These are phyloP conservation scores for Thamnophis sirtalis DNA, from an alignment of 2,113 vertebrate genomes.

Conservation along the genomic window DNA sequence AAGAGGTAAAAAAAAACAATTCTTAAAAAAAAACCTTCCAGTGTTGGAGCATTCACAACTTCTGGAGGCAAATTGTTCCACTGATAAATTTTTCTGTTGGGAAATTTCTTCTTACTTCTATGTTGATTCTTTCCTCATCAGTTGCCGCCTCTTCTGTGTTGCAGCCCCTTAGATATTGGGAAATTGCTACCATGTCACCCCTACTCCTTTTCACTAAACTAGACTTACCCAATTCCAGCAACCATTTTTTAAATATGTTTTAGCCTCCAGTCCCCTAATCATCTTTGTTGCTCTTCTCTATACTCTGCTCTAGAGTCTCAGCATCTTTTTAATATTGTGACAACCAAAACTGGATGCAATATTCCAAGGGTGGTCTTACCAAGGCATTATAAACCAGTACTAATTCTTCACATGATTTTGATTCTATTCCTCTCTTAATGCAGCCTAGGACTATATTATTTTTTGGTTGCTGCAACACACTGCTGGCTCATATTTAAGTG, in stretches of 20 bases:
- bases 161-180: background rate
- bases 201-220: background rate
- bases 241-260: background rate
- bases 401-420: background rate
- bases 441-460: background rate
- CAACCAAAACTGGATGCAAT: background rate
- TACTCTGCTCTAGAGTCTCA: background rate
- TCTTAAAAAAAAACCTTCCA: background rate
- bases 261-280: too few species aligned
- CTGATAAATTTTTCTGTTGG: background rate
- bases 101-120: background rate
- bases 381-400: background rate
- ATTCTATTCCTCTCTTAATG: background rate
- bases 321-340: background rate
- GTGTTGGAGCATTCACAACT: background rate
- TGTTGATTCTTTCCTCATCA: background rate
- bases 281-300: background rate
- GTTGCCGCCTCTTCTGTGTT: background rate
- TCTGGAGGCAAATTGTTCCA: background rate
- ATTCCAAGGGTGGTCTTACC: background rate
- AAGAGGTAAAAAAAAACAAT: background rate
- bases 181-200: background rate
- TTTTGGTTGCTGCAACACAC: background rate
- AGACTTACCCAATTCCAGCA: background rate
- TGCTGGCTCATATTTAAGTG: background rate